phyloP scores from a whole-genome alignment of 2,888 invertebrate genomes.

The Ethmia dodecea region DNA sequence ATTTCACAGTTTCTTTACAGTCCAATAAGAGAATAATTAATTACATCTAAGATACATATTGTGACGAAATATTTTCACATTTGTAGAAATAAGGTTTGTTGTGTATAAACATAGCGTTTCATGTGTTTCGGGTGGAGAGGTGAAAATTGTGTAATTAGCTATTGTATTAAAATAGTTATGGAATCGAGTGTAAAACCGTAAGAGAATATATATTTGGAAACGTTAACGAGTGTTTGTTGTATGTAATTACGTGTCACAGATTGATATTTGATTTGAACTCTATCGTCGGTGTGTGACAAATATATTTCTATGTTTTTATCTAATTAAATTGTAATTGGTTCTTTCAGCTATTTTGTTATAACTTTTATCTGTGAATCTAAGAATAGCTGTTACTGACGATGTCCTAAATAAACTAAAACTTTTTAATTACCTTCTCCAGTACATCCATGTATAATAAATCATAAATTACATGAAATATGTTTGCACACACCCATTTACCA shows the following conservation, averaged over 20 bases:
- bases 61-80: slow-evolving; percentile 75
- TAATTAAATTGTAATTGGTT: too few relatives aligned
- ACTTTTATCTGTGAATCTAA: too few relatives aligned
- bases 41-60: slow-evolving; percentile 62
- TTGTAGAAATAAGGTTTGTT: slow-evolving; percentile 71
- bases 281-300: too few relatives aligned
- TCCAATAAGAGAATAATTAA: slow-evolving; percentile 63
- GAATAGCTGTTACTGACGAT: too few relatives aligned
- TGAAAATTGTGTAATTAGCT: slow-evolving; percentile 68
- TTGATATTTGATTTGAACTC: slow-evolving; percentile 64
- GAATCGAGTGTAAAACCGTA: slow-evolving; percentile 62
- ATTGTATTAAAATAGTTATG: slow-evolving; percentile 68
- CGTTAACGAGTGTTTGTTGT: slow-evolving; percentile 70
- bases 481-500: too few relatives aligned
- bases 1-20: slow-evolving; percentile 76
- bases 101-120: slow-evolving; percentile 69
- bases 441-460: too few relatives aligned
- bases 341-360: too few relatives aligned
- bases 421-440: too few relatives aligned
- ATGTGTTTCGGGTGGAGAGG: slow-evolving; percentile 61
- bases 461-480: too few relatives aligned
- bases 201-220: slow-evolving; percentile 74
- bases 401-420: too few relatives aligned
- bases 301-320: too few relatives aligned
- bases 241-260: slow-evolving; percentile 64